Evolutionary conservation across 2,113 vertebrate species (phyloP).

Genomic region (Halcyon senegalensis): DNA sequence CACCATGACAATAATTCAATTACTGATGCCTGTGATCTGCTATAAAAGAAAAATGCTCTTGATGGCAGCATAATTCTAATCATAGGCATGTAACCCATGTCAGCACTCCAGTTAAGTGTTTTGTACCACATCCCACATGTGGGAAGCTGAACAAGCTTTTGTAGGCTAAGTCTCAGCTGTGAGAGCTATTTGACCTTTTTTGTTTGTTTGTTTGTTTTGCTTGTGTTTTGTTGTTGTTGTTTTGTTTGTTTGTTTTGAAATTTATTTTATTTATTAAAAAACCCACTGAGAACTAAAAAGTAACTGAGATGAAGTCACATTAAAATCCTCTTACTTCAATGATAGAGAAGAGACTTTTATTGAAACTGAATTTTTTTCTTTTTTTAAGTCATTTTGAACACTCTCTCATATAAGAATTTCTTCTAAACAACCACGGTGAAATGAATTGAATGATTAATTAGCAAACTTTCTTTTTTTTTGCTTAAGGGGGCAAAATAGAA

Average conservation of each 20-base stretch:
- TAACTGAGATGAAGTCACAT: neutral
- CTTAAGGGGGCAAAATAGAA: slow-evolving; percentile 31
- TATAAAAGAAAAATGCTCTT: slow-evolving; percentile 81
- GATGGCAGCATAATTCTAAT: slow-evolving; percentile 85
- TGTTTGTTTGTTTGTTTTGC: neutral
- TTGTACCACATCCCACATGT: slow-evolving; percentile 6
- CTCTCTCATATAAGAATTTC: neutral
- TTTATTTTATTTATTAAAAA: neutral
- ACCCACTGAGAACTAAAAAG: neutral
- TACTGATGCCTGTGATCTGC: slow-evolving; percentile 69
- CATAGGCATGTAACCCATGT: slow-evolving; percentile 34
- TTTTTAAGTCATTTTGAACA: neutral
- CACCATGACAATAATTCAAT: slow-evolving; percentile 45
- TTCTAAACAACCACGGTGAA: slow-evolving; percentile 34
- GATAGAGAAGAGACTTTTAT: neutral
- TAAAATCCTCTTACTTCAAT: slow-evolving; percentile 23
- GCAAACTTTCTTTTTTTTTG: slow-evolving; percentile 20
- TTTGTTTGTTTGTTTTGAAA: too few relatives aligned
- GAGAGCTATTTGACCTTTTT: neutral
- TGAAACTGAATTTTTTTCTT: neutral
- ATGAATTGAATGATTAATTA: neutral
- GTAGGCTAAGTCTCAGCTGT: slow-evolving; percentile 15
- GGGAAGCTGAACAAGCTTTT: slow-evolving; percentile 52
- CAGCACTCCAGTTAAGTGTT: slow-evolving; percentile 51
- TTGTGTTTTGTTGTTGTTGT: neutral